phyloP scores from a whole-genome alignment of 92 coral and sea anemone species.

The Diadumene lineata region DNA sequence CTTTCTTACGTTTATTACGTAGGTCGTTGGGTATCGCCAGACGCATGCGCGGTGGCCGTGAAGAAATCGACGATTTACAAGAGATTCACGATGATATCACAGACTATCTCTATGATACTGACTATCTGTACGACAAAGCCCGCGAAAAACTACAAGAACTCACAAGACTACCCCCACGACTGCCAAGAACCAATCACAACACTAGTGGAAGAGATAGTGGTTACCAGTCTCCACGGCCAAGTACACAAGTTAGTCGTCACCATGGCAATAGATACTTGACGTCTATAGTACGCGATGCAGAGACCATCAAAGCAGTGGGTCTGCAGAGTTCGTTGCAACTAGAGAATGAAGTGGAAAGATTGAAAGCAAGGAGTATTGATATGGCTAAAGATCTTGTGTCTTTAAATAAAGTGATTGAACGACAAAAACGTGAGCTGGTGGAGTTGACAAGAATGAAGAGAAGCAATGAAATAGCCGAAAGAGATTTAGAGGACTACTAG shows the following conservation, averaged over 20 bases:
- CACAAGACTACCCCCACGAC: conserved; percentile 26
- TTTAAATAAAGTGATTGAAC: conserved; percentile 64
- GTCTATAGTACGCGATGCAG: conserved; percentile 62
- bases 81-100: conserved; percentile 64
- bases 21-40: conserved; percentile 42
- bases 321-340: conserved; percentile 58
- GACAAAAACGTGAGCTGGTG: conserved; percentile 57
- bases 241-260: neutral
- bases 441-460: conserved; percentile 54
- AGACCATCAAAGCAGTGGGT: conserved; percentile 51
- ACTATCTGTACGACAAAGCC: conserved; percentile 49
- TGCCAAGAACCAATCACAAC: neutral
- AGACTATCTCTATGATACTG: conserved; percentile 50
- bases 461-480: conserved; percentile 34
- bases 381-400: conserved; percentile 80
- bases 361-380: conserved; percentile 60
- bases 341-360: conserved; percentile 62
- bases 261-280: conserved; percentile 15
- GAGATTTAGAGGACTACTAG: conserved; percentile 30
- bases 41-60: conserved; percentile 33
- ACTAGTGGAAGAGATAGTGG: conserved; percentile 34
- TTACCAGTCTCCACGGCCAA: conserved; percentile 24
- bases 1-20: too few relatives aligned
- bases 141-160: conserved; percentile 40
- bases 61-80: conserved; percentile 50